phyloP scores from a whole-genome alignment of 2,797 vertebrate species.

The Amazonetta brasiliensis region DNA sequence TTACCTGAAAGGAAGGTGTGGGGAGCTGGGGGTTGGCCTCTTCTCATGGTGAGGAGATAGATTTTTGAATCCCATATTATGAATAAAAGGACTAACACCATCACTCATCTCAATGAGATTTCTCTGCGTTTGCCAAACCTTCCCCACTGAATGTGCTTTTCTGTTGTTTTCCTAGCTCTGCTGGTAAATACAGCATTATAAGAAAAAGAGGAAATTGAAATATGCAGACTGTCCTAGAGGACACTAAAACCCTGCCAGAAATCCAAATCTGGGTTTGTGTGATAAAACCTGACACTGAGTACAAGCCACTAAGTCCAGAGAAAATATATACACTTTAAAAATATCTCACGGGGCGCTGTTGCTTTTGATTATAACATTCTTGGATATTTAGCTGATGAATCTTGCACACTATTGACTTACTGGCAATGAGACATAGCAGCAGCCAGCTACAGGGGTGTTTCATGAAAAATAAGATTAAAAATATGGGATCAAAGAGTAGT shows the following conservation, averaged over 20 bases:
- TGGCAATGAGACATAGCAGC: neutral
- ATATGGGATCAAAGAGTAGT: neutral
- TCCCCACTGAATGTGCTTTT: neutral
- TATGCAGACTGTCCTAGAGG: neutral
- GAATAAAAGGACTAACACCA: neutral
- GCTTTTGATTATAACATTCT: neutral
- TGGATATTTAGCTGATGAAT: neutral
- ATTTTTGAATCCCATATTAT: neutral
- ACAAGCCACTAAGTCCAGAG: neutral
- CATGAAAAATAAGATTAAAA: constrained; percentile 18
- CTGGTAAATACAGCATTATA: constrained; percentile 21
- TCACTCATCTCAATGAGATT: neutral
- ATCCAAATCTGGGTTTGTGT: constrained; percentile 22
- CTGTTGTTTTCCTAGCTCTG: neutral
- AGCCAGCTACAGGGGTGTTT: neutral
- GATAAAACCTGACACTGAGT: constrained; percentile 15
- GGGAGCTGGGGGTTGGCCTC: too few species aligned
- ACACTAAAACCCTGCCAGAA: constrained; percentile 36
- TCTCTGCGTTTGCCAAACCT: neutral
- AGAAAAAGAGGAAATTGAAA: constrained; percentile 23
- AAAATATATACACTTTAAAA: constrained; percentile 13
- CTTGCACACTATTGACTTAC: neutral
- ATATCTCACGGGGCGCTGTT: neutral
- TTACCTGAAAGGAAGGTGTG: too few species aligned
- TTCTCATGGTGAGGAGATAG: neutral